phyloP scores from a whole-genome alignment of 2,888 invertebrate species.

The Limnephilus auricula region DNA sequence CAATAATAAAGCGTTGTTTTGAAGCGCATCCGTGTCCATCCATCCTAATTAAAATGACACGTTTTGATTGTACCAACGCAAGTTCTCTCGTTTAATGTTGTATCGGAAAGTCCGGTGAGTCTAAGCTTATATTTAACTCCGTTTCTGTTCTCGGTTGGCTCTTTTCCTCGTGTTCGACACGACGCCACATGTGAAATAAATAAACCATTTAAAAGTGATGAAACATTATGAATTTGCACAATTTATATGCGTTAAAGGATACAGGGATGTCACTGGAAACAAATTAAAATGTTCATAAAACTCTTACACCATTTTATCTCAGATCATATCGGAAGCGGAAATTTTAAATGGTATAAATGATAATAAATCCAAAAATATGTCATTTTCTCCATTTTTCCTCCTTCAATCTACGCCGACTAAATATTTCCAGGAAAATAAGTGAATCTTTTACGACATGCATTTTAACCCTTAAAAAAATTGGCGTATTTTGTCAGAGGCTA shows the following conservation, averaged over 20 bases:
- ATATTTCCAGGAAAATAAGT: too few species aligned
- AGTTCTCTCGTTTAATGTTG: neutral
- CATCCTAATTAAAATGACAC: conserved; percentile 8
- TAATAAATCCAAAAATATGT: too few species aligned
- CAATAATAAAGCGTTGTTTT: neutral
- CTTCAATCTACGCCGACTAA: too few species aligned
- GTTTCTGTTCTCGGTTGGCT: conserved; percentile 19
- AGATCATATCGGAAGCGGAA: too few species aligned
- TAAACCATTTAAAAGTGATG: conserved; percentile 26
- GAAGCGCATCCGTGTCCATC: conserved; percentile 11
- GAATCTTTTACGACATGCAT: too few species aligned
- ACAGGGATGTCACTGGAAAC: neutral
- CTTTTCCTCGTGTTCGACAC: conserved; percentile 30
- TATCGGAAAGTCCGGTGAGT: conserved; percentile 59
- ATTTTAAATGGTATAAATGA: too few species aligned
- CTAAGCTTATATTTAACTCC: conserved; percentile 56
- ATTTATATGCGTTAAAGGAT: neutral
- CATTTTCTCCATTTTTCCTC: too few species aligned
- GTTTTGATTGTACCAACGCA: conserved; percentile 13
- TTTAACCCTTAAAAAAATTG: too few species aligned
- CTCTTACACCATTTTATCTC: too few species aligned
- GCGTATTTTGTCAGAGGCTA: too few species aligned
- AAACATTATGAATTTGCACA: neutral
- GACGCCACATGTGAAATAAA: conserved; percentile 37
- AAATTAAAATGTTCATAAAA: too few species aligned